These are phyloP conservation scores for Chromobotia macracanthus DNA, from an alignment of 2,797 vertebrate species.

Conservation along the genomic window DNA sequence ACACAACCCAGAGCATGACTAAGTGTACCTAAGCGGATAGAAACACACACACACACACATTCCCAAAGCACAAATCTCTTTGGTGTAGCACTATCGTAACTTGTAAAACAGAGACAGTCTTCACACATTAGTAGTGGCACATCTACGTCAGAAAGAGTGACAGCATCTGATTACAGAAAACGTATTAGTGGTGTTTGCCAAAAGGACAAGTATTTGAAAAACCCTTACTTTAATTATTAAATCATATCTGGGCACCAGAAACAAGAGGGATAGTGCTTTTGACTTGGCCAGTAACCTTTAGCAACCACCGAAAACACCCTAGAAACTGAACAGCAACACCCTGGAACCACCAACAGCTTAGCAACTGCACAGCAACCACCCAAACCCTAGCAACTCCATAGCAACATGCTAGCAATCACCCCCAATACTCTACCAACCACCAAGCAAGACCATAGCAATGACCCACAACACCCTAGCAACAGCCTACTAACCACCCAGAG, in stretches of 20 bases:
- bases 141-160: background rate
- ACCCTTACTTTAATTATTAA: background rate
- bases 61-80: conserved; percentile 36
- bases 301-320: too few species aligned
- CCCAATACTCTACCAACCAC: too few species aligned
- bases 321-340: too few species aligned
- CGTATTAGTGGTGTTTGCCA: background rate
- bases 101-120: conserved; percentile 4
- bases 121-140: background rate
- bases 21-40: conserved; percentile 25
- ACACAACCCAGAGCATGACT: conserved; percentile 62
- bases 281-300: background rate
- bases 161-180: conserved; percentile 24
- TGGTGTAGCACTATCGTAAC: conserved; percentile 20
- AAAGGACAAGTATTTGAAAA: background rate
- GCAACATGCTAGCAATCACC: too few species aligned
- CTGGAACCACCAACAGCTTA: too few species aligned
- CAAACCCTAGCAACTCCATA: background rate
- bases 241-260: background rate
- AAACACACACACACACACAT: conserved; percentile 16
- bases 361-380: too few species aligned
- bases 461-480: too few species aligned
- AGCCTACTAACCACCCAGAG: background rate
- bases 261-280: background rate
- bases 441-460: background rate